phyloP scores from a whole-genome alignment of 2,888 invertebrate species.

The Melanostoma mellinum region DNA sequence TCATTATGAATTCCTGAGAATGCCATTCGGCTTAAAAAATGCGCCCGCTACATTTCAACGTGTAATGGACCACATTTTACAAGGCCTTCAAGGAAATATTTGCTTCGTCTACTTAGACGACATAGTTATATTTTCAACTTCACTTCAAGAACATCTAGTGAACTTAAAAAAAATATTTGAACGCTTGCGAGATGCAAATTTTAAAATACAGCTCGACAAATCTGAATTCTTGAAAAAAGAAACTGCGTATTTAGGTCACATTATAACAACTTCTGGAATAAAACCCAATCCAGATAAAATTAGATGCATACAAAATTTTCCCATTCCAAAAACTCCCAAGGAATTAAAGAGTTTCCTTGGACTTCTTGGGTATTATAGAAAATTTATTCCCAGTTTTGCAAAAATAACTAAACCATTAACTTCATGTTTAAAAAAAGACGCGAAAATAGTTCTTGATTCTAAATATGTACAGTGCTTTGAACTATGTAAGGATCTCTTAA shows the following conservation, averaged over 20 bases:
- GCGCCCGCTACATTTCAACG: constrained; percentile 39
- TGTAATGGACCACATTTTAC: constrained; percentile 31
- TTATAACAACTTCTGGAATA: constrained; percentile 8
- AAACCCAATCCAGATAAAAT: constrained; percentile 31
- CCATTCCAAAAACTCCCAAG: neutral
- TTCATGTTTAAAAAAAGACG: constrained; percentile 29
- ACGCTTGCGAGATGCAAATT: too few species aligned
- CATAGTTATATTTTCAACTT: constrained; percentile 75
- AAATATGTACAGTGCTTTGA: constrained; percentile 24
- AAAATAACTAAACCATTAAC: constrained; percentile 29
- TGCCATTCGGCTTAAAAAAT: constrained; percentile 44
- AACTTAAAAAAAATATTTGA: too few species aligned
- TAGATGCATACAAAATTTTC: constrained; percentile 18
- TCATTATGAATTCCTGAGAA: constrained; percentile 31
- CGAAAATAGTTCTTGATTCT: constrained; percentile 14
- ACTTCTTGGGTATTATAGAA: neutral
- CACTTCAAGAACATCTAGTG: constrained; percentile 50
- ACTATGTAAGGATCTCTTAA: constrained; percentile 23
- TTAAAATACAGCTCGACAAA: neutral
- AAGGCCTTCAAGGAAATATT: constrained; percentile 15
- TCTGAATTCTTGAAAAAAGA: constrained; percentile 29
- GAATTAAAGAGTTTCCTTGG: too few species aligned
- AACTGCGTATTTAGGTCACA: constrained; percentile 25
- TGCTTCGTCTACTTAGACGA: constrained; percentile 64
- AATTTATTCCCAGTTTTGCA: constrained; percentile 2